Evolutionary conservation across 2,888 invertebrate species (phyloP).

Genomic region (Tipula helvola): DNA sequence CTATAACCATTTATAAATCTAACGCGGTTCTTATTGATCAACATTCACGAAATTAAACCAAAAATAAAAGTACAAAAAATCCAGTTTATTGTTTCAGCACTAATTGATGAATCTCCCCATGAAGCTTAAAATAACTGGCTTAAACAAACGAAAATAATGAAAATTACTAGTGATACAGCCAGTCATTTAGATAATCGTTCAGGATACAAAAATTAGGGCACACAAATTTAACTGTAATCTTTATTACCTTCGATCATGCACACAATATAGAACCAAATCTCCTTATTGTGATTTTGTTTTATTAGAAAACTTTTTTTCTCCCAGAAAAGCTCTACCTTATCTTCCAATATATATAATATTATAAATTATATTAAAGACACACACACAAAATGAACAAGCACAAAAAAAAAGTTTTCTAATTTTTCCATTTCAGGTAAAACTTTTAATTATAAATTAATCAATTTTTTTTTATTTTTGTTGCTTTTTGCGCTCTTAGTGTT

Average conservation of each 20-base stretch:
- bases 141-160: too few species aligned
- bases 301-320: background rate
- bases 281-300: background rate
- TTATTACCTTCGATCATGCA: background rate
- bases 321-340: background rate
- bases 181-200: background rate
- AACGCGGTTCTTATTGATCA: too few species aligned
- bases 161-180: too few species aligned
- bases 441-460: conserved; percentile 4
- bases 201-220: background rate
- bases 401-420: background rate
- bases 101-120: too few species aligned
- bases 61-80: too few species aligned
- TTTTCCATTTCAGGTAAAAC: background rate
- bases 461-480: background rate
- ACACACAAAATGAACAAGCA: background rate
- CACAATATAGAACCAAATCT: background rate
- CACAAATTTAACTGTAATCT: background rate
- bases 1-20: too few species aligned
- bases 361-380: background rate
- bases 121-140: too few species aligned
- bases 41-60: too few species aligned
- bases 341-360: background rate
- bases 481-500: background rate
- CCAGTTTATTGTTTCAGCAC: too few species aligned